Conservation (phyloP, 2,797 vertebrate species). For the Rhinichthys osculus region DNA sequence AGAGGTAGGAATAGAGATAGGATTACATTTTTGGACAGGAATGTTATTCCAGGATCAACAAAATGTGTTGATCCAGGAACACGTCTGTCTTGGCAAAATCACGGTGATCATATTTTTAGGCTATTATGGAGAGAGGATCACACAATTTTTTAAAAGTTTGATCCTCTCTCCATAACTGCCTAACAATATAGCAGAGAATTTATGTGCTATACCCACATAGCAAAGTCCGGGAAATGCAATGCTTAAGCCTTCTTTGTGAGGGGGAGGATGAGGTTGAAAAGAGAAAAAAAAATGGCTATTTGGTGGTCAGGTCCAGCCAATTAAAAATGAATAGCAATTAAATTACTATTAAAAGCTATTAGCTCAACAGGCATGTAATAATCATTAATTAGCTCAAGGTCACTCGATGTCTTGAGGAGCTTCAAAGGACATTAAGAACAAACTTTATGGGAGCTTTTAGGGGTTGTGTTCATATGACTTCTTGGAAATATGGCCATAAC, state of each 20-base stretch:
- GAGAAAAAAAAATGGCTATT: constrained; percentile 59
- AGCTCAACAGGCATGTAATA: constrained; percentile 82
- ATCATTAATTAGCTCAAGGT: constrained; percentile 81
- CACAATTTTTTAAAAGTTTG: not conserved
- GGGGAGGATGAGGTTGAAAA: constrained; percentile 65
- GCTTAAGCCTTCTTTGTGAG: constrained; percentile 18
- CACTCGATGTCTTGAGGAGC: constrained; percentile 71
- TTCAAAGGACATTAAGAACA: constrained; percentile 53
- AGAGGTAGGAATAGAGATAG: too few relatives aligned
- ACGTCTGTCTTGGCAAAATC: too few relatives aligned
- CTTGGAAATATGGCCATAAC: constrained; percentile 21
- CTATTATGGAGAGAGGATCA: too few relatives aligned
- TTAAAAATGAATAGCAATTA: constrained; percentile 53
- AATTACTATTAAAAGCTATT: constrained; percentile 72
- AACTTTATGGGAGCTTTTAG: constrained; percentile 35
- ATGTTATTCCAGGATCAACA: too few relatives aligned
- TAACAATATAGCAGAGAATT: not conserved
- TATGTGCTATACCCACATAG: not conserved
- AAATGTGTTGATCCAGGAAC: too few relatives aligned
- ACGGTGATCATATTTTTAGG: too few relatives aligned
- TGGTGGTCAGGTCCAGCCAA: constrained; percentile 40
- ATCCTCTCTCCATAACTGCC: not conserved
- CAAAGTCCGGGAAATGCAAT: not conserved
- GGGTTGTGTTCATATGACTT: constrained; percentile 7
- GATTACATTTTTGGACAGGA: too few relatives aligned